Evolutionary conservation across 2,888 invertebrate genomes (phyloP).

Genomic region (Belgica antarctica): DNA sequence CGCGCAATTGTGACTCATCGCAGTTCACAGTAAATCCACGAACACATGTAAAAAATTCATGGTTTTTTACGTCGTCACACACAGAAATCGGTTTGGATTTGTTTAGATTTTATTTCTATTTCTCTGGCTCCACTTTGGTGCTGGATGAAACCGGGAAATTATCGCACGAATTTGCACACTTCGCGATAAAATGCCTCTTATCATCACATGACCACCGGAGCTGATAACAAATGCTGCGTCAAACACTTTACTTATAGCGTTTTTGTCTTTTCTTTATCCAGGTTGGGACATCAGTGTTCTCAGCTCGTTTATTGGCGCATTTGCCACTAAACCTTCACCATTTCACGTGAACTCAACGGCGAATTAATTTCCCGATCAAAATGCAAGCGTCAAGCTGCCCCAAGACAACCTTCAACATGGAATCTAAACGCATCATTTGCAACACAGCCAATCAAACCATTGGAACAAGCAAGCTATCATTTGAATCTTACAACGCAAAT

Average conservation of each 20-base stretch:
- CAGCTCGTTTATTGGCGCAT: slow-evolving; percentile 41
- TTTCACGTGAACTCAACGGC: slow-evolving; percentile 40
- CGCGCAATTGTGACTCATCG: slow-evolving; percentile 33
- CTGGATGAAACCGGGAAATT: not conserved
- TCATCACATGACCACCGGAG: not conserved
- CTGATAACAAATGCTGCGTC: not conserved
- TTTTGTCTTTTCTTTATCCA: slow-evolving; percentile 5
- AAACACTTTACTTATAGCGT: not conserved
- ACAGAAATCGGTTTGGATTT: not conserved
- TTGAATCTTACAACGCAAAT: slow-evolving; percentile 3
- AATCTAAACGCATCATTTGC: not conserved
- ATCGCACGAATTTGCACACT: too few relatives aligned
- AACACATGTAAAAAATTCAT: not conserved
- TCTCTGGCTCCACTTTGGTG: not conserved
- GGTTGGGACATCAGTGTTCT: slow-evolving; percentile 42
- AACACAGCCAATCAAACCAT: slow-evolving; percentile 23
- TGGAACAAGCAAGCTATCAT: slow-evolving; percentile 27
- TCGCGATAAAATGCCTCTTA: slow-evolving; percentile 15
- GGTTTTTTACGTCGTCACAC: not conserved
- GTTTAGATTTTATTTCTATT: not conserved
- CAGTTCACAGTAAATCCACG: not conserved
- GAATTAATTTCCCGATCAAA: slow-evolving; percentile 44
- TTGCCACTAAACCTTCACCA: slow-evolving; percentile 37
- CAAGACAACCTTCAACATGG: slow-evolving; percentile 14
- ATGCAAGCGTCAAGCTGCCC: slow-evolving; percentile 42